Evolutionary conservation across 2,888 invertebrate genomes (phyloP).

Genomic region (Sthenelais limicola): DNA sequence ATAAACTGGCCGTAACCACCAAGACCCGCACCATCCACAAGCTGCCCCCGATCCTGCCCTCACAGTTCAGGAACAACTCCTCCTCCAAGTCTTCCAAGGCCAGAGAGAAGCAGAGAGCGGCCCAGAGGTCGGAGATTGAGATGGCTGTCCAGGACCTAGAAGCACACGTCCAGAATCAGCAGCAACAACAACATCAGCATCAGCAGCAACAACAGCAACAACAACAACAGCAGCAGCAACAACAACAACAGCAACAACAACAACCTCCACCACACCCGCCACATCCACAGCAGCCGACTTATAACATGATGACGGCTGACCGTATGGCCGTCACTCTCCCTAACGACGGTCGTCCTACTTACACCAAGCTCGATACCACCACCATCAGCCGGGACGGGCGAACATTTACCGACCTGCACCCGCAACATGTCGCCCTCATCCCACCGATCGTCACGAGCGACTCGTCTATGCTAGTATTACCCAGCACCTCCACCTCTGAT

Average conservation of each 20-base stretch:
- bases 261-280: background rate
- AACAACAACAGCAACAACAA: background rate
- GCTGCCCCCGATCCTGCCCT: background rate
- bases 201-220: background rate
- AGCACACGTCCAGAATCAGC: background rate
- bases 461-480: too few relatives aligned
- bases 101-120: background rate
- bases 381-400: too few relatives aligned
- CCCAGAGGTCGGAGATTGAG: background rate
- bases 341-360: too few relatives aligned
- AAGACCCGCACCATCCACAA: slow-evolving; percentile 16
- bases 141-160: background rate
- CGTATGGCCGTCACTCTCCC: too few relatives aligned
- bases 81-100: background rate
- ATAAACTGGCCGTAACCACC: slow-evolving; percentile 15
- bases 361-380: too few relatives aligned
- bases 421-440: too few relatives aligned
- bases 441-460: too few relatives aligned
- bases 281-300: background rate
- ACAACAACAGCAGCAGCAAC: slow-evolving; percentile 5
- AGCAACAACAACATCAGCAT: background rate
- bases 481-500: too few relatives aligned
- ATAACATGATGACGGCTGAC: too few relatives aligned
- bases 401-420: too few relatives aligned
- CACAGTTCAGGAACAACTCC: background rate